Evolutionary conservation across 37 sponge, comb jelly and placozoan species (phyloP).

Genomic region (Sycon ciliatum): DNA sequence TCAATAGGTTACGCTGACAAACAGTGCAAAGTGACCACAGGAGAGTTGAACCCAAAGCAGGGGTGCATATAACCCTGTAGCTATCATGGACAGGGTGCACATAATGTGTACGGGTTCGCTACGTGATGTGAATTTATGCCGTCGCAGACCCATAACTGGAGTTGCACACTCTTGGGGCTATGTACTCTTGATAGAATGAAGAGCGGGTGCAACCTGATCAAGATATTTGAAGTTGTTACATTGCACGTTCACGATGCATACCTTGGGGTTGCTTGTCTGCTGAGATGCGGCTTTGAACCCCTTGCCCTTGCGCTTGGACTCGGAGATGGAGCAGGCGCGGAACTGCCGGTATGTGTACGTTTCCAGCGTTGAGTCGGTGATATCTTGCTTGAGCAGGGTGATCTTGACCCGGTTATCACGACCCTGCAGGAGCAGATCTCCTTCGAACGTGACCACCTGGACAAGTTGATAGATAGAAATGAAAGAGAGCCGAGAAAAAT

Average conservation of each 20-base stretch:
- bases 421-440: conserved; percentile 47
- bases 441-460: conserved; percentile 31
- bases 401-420: conserved; percentile 26
- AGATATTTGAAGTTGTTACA: neutral
- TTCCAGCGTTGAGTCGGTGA: conserved; percentile 30
- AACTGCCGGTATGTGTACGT: conserved; percentile 36
- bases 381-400: conserved; percentile 29
- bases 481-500: neutral
- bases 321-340: conserved; percentile 11
- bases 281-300: conserved; percentile 20
- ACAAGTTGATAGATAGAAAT: neutral
- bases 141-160: too few species aligned
- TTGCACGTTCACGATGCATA: conserved; percentile 12
- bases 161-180: too few species aligned
- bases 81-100: too few species aligned
- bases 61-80: too few species aligned
- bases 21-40: too few species aligned
- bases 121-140: too few species aligned
- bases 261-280: conserved; percentile 33
- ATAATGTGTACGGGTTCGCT: too few species aligned
- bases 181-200: too few species aligned
- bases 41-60: too few species aligned
- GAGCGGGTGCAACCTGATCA: neutral
- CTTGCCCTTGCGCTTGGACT: conserved; percentile 22
- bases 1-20: too few species aligned